Evolutionary conservation across 2,797 vertebrate genomes (phyloP), one percentile per base, ranked within the genome.

Genomic region (Otolemur crassicaudatus): DNA sequence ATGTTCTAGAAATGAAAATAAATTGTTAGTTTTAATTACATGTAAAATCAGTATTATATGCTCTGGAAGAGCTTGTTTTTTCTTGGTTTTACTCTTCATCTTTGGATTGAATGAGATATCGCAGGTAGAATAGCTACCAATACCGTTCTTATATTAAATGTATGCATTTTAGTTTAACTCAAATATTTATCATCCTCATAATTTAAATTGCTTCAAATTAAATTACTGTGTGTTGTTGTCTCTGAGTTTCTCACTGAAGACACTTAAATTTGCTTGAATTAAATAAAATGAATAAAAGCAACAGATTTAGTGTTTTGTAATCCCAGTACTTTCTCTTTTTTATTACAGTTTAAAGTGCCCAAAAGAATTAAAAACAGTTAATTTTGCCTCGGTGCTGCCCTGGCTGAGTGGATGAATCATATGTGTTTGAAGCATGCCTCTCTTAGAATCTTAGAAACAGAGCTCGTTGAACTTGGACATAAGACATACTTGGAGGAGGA

Each of bases 11-110:
- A 98, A 98, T 98, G 98, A 98, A 98, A 98, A 97, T 97, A 98
- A 98, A 98, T 97, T 98, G 97, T 98, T 98, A 98, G 98, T 98
- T 98, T 97, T 98, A 98, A 98, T 98, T 98, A 97, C 97, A 98
- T 97, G 98, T 98, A 98, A 98, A 98, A 98, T 97, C 92, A 98
- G 96, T 97, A 98, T 97, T 98, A 97, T 97, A 80, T 0, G 0
- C 97, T 98, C 97, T 95, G 96, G 92, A 82, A 94, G 22, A 60
- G 87, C 87, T 81, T 56, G 53, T 96, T 97, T 97, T 5, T 0
- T 97, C 89, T 95, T 94, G 88, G 91, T 91, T 98, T 98, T 97
- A 97, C 90, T 96, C 93, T 97, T 98, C 95, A 87, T 97, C 93
- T 96, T 98, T 94, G 92, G 92, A 96, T 80, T 86, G 58, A 93